These are phyloP conservation scores for Acronicta psi DNA, from an alignment of 2,888 invertebrate genomes.

Conservation along the genomic window DNA sequence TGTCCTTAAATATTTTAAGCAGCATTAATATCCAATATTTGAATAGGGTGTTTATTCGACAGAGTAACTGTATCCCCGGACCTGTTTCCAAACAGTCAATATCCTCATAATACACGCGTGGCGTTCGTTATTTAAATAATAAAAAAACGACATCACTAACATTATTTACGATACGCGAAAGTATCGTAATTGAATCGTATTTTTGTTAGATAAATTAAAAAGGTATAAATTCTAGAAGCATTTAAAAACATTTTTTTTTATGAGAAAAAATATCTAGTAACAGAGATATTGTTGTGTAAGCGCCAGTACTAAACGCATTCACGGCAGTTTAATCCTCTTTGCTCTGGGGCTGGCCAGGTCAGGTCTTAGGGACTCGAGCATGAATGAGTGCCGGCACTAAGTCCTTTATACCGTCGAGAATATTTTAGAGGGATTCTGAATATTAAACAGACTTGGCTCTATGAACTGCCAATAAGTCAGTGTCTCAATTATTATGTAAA, in stretches of 20 bases:
- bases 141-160: conserved; percentile 24
- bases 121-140: conserved; percentile 32
- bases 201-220: neutral
- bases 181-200: neutral
- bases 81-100: conserved; percentile 75
- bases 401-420: conserved; percentile 15
- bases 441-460: conserved; percentile 4
- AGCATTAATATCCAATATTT: conserved; percentile 42
- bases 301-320: conserved; percentile 4
- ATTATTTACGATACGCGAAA: conserved; percentile 26
- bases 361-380: conserved; percentile 5
- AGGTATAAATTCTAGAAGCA: neutral
- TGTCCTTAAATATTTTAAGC: conserved; percentile 48
- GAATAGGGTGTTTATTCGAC: conserved; percentile 46
- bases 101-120: conserved; percentile 66
- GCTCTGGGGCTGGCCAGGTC: conserved; percentile 9
- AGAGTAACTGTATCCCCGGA: conserved; percentile 72
- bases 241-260: neutral
- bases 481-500: neutral
- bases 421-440: conserved; percentile 12
- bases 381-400: conserved; percentile 11
- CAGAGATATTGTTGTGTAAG: neutral
- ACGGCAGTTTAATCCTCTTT: conserved; percentile 33
- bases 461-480: conserved; percentile 1
- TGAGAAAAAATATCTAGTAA: neutral